These are phyloP conservation scores for Amphiura filiformis DNA, from an alignment of 35 echinoderm and acorn worm genomes.

Conservation along the genomic window DNA sequence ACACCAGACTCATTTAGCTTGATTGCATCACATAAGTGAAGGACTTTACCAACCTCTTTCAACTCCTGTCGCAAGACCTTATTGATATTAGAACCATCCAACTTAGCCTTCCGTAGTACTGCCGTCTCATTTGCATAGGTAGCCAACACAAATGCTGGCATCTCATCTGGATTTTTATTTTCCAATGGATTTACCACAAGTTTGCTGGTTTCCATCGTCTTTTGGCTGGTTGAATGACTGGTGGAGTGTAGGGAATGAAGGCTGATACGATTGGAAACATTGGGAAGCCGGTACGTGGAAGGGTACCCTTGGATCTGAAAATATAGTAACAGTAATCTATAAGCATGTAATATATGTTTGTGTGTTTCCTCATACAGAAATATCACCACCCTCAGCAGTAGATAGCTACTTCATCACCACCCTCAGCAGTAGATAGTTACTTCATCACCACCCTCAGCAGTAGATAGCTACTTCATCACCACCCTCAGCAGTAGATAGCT, in stretches of 20 bases:
- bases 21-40: no score
- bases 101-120: conserved; percentile 52
- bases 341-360: no score
- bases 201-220: neutral
- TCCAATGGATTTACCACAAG: neutral
- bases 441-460: no score
- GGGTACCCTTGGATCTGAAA: conserved; percentile 49
- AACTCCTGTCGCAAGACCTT: conserved; percentile 73
- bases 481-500: no score
- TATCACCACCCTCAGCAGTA: no score
- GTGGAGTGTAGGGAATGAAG: conserved; percentile 29
- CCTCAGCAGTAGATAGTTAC: no score
- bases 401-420: no score
- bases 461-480: no score
- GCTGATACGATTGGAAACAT: conserved; percentile 58
- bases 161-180: neutral
- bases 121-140: conserved; percentile 63
- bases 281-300: conserved; percentile 65
- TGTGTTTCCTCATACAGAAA: no score
- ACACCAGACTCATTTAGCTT: no score
- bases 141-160: conserved; percentile 38
- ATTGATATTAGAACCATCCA: conserved; percentile 48
- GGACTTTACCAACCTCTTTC: conserved; percentile 58
- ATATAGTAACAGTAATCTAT: no score
- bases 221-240: neutral